Conservation (phyloP, 2,113 vertebrate species). For the Ochotona princeps region DNA sequence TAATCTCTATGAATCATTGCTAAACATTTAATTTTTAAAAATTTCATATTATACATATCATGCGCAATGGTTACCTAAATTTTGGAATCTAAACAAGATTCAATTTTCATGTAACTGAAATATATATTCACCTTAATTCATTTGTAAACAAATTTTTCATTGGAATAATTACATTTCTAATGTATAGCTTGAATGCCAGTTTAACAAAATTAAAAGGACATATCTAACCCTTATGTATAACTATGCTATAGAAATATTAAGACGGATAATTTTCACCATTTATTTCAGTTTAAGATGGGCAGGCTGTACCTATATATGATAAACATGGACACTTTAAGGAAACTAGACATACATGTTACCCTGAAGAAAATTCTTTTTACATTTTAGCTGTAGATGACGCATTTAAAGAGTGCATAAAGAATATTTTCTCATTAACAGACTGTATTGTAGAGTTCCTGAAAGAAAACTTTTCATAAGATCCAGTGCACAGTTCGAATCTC, state of each 20-base stretch:
- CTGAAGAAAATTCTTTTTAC: background rate
- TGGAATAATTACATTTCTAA: background rate
- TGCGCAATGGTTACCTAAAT: background rate
- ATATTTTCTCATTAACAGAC: slow-evolving; percentile 34
- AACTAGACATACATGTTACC: background rate
- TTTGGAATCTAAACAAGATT: background rate
- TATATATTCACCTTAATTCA: background rate
- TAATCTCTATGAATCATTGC: background rate
- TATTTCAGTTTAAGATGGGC: background rate
- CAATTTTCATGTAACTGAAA: background rate
- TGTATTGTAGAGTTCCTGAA: slow-evolving; percentile 54
- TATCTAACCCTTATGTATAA: background rate
- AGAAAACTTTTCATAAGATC: slow-evolving; percentile 53
- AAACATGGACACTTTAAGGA: background rate
- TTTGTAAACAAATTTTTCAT: background rate
- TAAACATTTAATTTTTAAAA: background rate
- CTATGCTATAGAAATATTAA: background rate
- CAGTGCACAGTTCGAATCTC: slow-evolving; percentile 80
- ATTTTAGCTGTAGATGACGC: slow-evolving; percentile 25
- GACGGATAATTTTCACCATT: background rate
- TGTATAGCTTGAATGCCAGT: background rate
- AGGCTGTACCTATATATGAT: background rate
- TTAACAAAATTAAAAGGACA: background rate
- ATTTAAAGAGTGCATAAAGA: slow-evolving; percentile 72
- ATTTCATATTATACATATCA: background rate